Evolutionary conservation across 2,888 invertebrate species (phyloP), one percentile per base, ranked within the genome.

Genomic region (Drosophila birchii): DNA sequence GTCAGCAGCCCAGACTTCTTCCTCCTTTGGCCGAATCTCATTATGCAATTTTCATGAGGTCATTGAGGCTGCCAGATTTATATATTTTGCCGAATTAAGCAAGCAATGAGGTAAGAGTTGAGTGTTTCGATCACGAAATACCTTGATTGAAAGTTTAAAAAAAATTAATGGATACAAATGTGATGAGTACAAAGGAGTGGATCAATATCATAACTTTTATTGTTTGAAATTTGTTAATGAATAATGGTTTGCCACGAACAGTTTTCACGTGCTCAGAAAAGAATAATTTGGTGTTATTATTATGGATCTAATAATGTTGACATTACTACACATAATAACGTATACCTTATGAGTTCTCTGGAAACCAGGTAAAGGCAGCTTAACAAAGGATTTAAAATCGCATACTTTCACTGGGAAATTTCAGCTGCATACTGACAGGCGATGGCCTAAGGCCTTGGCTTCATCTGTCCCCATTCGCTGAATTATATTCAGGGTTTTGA

Each of bases 31-130:
- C 36, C 47, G 68, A 41, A 68, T 66, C 75, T 72, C 80, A 84
- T 84, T 84, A 84, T 80, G 78, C 76, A 76, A 78, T 78, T 84
- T 81, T 80, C 73, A 78, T 84, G 78, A 58, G 80, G 78, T 80
- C 80, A 78, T 80, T 79, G 72, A 67, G 77, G 68, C 60, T 59
- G 72, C 53, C 70, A 73, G 75, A 84, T 80, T 78, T 84, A 79
- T 79, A 78, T 71, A 76, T 80, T 76, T 78, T 69, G 70, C 72
- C 53, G 78, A 85, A 80, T 82, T 79, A 77, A 78, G 80, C 51
- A 16, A 20, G 34, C 20, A 36, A 51, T 6, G 51, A 1, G 34
- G 20, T 14, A 9, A 9, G 20, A 16, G 20, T 5, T 20, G 20
- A 20, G 51, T 8, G 14, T 6, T 20, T 34, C 34, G 34, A 14